Evolutionary conservation across 2,797 vertebrate genomes (phyloP), one percentile per base, ranked within the genome.

Genomic region (Chelidonichthys spinosus): DNA sequence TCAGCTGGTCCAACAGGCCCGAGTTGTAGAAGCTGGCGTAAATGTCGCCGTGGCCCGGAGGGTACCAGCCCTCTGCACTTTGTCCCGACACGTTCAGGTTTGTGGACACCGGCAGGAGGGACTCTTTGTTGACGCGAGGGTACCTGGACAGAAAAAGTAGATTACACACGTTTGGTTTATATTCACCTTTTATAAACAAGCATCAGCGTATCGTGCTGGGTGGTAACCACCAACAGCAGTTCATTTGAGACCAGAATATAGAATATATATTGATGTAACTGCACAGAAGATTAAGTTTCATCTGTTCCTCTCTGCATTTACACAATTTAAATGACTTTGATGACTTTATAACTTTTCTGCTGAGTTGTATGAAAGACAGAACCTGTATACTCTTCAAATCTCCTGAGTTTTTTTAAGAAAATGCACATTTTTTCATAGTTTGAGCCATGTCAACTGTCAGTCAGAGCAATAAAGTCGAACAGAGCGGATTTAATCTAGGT

Each of bases 11-110:
- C 60, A 98, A 90, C 86, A 98, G 93, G 69, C 97, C 97, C 0
- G 97, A 98, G 91, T 97, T 97, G 86, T 96, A 96, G 93, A 98
- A 98, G 85, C 97, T 98, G 87, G 95, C 95, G 0, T 98, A 98
- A 88, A 97, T 97, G 76, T 98, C 97, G 1, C 97, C 97, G 3
- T 98, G 97, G 2, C 97, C 97, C 0, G 97, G 97, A 2, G 97
- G 97, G 83, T 98, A 98, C 97, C 97, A 98, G 67, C 95, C 96
- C 60, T 98, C 97, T 0, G 95, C 94, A 6, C 94, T 96, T 84
- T 97, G 96, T 72, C 96, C 96, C 2, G 92, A 95, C 91, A 96
- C 95, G 43, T 94, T 94, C 4, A 97, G 83, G 76, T 95, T 94
- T 81, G 95, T 96, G 81, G 96, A 93, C 72, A 98, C 94, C 0